A percentile compares a stretch with the other conserved stretches of the same genome.
Evolutionary conservation across 23 tunicate genomes (phyloP).

Genomic region (Oikopleura vanhoeffeni): DNA sequence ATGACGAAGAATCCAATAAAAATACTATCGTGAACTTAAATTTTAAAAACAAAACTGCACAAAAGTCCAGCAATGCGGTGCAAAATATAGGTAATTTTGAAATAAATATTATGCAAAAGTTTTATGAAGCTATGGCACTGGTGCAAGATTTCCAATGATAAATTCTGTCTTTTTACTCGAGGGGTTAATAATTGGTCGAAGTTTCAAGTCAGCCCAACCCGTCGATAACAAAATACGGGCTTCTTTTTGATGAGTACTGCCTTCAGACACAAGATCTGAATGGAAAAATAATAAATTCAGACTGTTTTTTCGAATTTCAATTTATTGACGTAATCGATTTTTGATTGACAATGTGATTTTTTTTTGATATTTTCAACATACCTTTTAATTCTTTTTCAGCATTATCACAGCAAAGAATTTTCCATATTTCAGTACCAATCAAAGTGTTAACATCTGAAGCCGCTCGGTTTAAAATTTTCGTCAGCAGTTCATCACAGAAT

Average conservation of each 20-base stretch:
- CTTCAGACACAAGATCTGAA: background rate
- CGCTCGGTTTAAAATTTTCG: background rate
- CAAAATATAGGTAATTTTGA: no score
- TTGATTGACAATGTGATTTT: background rate
- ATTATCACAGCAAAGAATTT: background rate
- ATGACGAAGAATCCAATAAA: no score
- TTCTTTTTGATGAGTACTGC: background rate
- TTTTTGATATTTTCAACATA: background rate
- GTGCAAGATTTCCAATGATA: background rate
- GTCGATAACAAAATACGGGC: background rate
- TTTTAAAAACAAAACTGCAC: no score
- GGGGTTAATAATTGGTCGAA: conserved; percentile 8
- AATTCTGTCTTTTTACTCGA: background rate
- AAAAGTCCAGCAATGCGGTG: no score
- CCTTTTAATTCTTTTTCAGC: background rate
- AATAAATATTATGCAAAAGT: no score
- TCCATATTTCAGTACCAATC: background rate
- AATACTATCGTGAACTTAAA: no score
- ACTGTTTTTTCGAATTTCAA: background rate
- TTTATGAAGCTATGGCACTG: no score
- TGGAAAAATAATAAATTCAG: background rate
- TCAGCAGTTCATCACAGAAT: background rate
- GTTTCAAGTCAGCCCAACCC: background rate
- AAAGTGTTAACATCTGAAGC: background rate
- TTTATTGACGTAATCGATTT: background rate